A percentile compares a stretch with the other conserved stretches of the same genome.
phyloP scores from a whole-genome alignment of 2,888 invertebrate genomes.

The Amblyjoppa proteus region DNA sequence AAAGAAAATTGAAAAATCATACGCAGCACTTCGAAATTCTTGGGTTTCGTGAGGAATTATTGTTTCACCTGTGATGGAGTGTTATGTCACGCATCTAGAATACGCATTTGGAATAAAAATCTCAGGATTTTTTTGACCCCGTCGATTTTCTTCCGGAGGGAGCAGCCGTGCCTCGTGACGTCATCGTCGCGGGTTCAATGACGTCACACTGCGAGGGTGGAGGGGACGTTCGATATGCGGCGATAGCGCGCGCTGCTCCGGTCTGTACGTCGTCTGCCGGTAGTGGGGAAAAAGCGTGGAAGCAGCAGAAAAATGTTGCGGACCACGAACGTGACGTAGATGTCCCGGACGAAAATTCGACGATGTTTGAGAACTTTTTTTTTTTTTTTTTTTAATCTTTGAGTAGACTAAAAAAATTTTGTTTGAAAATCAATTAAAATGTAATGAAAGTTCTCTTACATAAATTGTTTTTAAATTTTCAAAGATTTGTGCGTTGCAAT shows the following conservation, averaged over 20 bases:
- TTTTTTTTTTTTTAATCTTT: background rate
- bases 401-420: background rate
- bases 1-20: too few species aligned
- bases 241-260: constrained; percentile 62
- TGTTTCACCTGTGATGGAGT: background rate
- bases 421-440: too few species aligned
- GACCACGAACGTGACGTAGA: constrained; percentile 32
- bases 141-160: constrained; percentile 54
- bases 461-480: too few species aligned
- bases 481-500: too few species aligned
- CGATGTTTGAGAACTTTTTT: background rate
- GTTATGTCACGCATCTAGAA: background rate
- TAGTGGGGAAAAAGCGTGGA: constrained; percentile 17
- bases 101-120: background rate
- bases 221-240: constrained; percentile 79
- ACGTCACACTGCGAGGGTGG: constrained; percentile 78
- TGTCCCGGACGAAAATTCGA: background rate
- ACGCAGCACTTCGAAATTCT: too few species aligned
- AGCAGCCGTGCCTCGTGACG: constrained; percentile 77
- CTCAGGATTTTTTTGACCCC: background rate
- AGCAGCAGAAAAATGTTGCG: constrained; percentile 37
- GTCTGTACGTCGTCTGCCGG: constrained; percentile 50
- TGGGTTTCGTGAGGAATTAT: background rate
- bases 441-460: too few species aligned
- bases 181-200: constrained; percentile 79